Evolutionary conservation across 1,140 invertebrate genomes (phyloP), one percentile per base, ranked within the genome.

Genomic region (Bombus ignitus): DNA sequence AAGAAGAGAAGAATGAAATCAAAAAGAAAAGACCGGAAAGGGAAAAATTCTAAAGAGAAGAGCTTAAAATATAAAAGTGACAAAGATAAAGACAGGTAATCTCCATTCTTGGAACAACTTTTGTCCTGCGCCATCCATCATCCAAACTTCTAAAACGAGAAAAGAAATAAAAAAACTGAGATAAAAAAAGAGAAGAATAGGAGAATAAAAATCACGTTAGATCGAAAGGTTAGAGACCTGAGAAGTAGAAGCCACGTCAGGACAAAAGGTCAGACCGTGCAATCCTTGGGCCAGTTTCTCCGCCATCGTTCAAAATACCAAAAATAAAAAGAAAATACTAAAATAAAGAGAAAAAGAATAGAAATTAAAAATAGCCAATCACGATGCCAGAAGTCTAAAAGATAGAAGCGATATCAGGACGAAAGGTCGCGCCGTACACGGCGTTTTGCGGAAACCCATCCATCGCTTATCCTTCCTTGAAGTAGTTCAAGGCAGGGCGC

Each of bases 401-500:
- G 35, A 12, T 18, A 15, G 22, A 42, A 22, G 68, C 37, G 25
- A 70, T 8, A 15, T 10, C 35, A 85, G 78, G 78, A 57, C 83
- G 62, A 81, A 85, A 85, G 57, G 62, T 82, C 79, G 57, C 65
- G 79, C 72, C n/a, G 57, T 39, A 25, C 22, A 74, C 70, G 39
- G 35, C 32, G 74, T 78, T 76, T 70, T 57, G 47, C 47, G n/a
- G 39, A 72, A 57, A 35, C 0, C 6, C 32, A 15, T 53, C 42
- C 32, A 28, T n/a, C 42, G 47, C 47, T 68, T 81, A 80, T 85
- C 75, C 70, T 85, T 70, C 62, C 37, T 37, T 68, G n/a, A 79
- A 87, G 42, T 87, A 84, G 82, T 85, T 79, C 74, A 87, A 87
- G 86, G 82, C 74, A 87, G 82, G 22, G 10, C 79, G 72, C 65